phyloP scores from a whole-genome alignment of 2,797 vertebrate genomes.

The Chaetodon trifasciatus region DNA sequence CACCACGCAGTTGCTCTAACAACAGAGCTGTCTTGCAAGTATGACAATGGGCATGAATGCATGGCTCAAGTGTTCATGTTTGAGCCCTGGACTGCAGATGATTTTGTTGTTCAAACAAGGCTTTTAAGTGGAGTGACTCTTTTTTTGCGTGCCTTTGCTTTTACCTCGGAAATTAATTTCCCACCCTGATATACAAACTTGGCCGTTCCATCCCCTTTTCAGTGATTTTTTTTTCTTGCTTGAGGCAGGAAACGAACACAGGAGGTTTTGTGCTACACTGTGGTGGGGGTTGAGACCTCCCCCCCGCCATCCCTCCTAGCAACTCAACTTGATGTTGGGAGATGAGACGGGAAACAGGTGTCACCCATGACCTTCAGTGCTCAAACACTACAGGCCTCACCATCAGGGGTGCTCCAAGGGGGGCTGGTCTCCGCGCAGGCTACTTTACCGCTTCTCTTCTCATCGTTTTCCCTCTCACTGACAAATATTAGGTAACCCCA shows the following conservation, averaged over 20 bases:
- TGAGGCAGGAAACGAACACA: constrained; percentile 76
- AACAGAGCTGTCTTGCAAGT: constrained; percentile 26
- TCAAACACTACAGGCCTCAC: constrained; percentile 71
- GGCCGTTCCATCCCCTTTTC: constrained; percentile 52
- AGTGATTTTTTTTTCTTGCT: constrained; percentile 39
- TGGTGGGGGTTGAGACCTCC: constrained; percentile 59
- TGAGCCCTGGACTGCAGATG: constrained; percentile 19
- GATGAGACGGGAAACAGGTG: constrained; percentile 86
- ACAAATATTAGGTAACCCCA: constrained; percentile 55
- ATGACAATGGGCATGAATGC: constrained; percentile 29
- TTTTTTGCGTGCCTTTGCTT: constrained; percentile 56
- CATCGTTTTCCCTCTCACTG: constrained; percentile 27
- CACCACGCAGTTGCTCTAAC: constrained; percentile 20
- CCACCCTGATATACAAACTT: constrained; percentile 65
- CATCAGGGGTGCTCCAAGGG: constrained; percentile 47
- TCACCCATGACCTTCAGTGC: constrained; percentile 84
- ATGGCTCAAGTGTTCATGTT: constrained; percentile 33
- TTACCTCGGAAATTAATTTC: constrained; percentile 73
- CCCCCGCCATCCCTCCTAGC: constrained; percentile 54
- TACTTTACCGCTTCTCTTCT: constrained; percentile 32
- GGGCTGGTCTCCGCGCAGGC: constrained; percentile 16
- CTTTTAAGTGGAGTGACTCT: constrained; percentile 25
- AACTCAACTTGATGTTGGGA: constrained; percentile 79
- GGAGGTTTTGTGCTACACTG: constrained; percentile 73
- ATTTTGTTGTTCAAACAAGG: constrained; percentile 45